Evolutionary conservation across 1,140 invertebrate genomes (phyloP).

Genomic region (Harlomillsia oculata): DNA sequence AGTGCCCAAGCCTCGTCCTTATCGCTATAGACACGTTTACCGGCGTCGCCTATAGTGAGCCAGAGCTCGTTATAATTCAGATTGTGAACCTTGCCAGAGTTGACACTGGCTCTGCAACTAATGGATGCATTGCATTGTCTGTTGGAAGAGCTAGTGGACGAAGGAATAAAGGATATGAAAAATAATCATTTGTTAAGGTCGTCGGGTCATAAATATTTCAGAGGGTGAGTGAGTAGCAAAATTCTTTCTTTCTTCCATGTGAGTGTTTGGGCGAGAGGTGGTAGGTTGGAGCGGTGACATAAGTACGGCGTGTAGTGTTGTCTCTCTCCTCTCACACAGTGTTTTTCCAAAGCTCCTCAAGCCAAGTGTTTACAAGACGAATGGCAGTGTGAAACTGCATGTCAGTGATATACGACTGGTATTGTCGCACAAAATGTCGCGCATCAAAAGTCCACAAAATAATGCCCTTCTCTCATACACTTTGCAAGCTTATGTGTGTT

Average conservation of each 20-base stretch:
- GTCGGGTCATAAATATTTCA: slow-evolving; percentile 32
- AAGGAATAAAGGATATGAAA: slow-evolving; percentile 13
- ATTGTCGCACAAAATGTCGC: slow-evolving; percentile 27
- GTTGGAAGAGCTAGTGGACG: neutral
- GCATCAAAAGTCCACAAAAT: slow-evolving; percentile 26
- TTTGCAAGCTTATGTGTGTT: too few species aligned
- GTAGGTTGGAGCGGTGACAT: slow-evolving; percentile 21
- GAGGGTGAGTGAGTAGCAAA: slow-evolving; percentile 22
- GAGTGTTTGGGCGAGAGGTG: too few species aligned
- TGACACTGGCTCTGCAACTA: neutral
- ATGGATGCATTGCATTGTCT: slow-evolving; percentile 11
- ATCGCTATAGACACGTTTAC: neutral
- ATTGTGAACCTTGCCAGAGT: neutral
- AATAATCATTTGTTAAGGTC: slow-evolving; percentile 31
- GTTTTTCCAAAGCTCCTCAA: slow-evolving; percentile 25
- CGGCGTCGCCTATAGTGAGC: too few species aligned
- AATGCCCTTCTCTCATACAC: too few species aligned
- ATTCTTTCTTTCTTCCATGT: slow-evolving; percentile 19
- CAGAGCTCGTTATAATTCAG: neutral
- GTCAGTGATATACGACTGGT: slow-evolving; percentile 29
- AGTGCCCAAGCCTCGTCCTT: too few species aligned
- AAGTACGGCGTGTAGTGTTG: slow-evolving; percentile 25
- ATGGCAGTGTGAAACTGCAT: slow-evolving; percentile 27
- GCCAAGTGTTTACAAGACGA: slow-evolving; percentile 32
- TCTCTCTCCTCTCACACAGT: too few species aligned